Conservation (phyloP, 2,888 invertebrate species). For the Notodonta dromedarius region DNA sequence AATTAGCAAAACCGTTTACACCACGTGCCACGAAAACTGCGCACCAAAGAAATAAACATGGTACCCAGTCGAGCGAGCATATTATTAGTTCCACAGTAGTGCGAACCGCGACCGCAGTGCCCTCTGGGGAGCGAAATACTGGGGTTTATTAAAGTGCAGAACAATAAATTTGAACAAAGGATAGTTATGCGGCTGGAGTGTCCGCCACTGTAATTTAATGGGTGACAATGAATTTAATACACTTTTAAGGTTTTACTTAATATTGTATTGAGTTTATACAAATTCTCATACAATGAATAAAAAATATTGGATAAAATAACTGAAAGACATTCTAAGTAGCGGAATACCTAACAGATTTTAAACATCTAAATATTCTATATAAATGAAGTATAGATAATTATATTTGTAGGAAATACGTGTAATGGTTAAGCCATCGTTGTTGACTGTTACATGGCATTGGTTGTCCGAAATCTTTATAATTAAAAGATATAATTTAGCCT, state of each 20-base stretch:
- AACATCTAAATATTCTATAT: too few species aligned
- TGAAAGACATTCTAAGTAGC: too few species aligned
- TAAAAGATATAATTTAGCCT: too few species aligned
- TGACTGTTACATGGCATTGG: too few species aligned
- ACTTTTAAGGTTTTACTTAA: slow-evolving; percentile 26
- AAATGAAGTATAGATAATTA: too few species aligned
- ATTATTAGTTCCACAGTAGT: slow-evolving; percentile 61
- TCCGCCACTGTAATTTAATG: slow-evolving; percentile 67
- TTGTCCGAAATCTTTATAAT: too few species aligned
- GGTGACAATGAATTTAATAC: slow-evolving; percentile 39
- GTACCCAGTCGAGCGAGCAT: slow-evolving; percentile 31
- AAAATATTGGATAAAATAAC: too few species aligned
- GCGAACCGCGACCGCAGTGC: slow-evolving; percentile 52
- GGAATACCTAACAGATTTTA: too few species aligned
- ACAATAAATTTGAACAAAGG: slow-evolving; percentile 81
- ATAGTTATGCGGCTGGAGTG: slow-evolving; percentile 78
- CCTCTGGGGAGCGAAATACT: slow-evolving; percentile 55
- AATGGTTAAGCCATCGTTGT: too few species aligned
- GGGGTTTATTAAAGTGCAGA: slow-evolving; percentile 69
- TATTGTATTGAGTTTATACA: too few species aligned
- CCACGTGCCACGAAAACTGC: slow-evolving; percentile 48
- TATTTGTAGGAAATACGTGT: too few species aligned
- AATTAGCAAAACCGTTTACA: slow-evolving; percentile 43
- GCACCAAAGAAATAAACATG: slow-evolving; percentile 32
- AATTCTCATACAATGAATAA: too few species aligned